A percentile compares a stretch with the other conserved stretches of the same genome.
phyloP scores from a whole-genome alignment of 2,888 invertebrate genomes.

The Tipula lateralis region DNA sequence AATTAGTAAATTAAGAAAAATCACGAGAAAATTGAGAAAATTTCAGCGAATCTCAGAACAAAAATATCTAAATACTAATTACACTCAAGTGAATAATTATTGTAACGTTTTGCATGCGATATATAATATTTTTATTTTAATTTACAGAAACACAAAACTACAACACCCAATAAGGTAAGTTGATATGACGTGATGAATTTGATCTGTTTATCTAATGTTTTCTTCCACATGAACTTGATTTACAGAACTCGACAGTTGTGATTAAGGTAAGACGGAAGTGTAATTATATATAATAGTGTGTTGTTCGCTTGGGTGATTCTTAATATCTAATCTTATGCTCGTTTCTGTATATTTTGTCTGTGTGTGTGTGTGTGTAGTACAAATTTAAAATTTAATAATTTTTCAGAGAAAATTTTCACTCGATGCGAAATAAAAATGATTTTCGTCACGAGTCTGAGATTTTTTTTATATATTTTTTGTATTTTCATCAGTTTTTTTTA shows the following conservation, averaged over 20 bases:
- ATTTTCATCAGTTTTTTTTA: not conserved
- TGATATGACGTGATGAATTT: not conserved
- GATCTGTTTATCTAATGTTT: not conserved
- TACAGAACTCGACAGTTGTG: not conserved
- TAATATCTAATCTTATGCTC: not conserved
- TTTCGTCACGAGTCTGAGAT: not conserved
- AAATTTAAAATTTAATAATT: not conserved
- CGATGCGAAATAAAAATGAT: not conserved
- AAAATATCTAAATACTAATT: no score
- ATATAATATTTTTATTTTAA: not conserved
- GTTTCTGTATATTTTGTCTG: not conserved
- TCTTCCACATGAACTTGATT: not conserved
- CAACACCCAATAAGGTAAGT: not conserved
- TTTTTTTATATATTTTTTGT: not conserved
- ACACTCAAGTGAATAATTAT: no score
- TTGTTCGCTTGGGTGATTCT: not conserved
- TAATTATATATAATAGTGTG: not conserved
- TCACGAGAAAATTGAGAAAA: not conserved
- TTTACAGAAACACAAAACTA: not conserved
- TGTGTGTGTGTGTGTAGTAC: no score
- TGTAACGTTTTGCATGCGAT: not conserved
- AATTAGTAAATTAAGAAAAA: not conserved
- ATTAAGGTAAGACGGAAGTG: not conserved
- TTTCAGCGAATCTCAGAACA: not conserved
- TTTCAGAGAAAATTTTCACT: constrained; percentile 5